These are phyloP conservation scores for Helogale parvula DNA, from an alignment of 2,113 vertebrate genomes.

Conservation along the genomic window DNA sequence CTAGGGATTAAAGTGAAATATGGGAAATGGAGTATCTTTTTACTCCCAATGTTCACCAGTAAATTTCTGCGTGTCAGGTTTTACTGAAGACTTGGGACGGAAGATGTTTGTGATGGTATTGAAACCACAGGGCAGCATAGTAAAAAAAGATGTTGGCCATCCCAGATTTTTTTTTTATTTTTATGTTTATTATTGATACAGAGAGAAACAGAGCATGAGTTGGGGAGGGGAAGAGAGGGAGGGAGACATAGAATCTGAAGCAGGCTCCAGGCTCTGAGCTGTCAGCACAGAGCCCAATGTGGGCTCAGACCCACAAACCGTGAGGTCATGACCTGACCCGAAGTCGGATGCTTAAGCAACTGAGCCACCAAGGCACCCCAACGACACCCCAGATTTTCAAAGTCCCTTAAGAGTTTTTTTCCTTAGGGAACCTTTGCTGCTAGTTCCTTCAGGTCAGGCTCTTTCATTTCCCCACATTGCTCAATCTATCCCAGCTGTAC, in stretches of 20 bases:
- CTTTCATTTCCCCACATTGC: not conserved
- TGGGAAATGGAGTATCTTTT: not conserved
- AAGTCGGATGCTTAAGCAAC: no score
- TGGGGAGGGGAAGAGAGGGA: no score
- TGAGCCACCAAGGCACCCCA: no score
- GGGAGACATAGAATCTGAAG: no score
- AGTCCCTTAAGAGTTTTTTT: not conserved
- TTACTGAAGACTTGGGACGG: not conserved
- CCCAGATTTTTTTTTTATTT: not conserved
- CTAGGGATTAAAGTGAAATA: not conserved
- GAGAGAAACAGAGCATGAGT: no score
- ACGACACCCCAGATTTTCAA: not conserved
- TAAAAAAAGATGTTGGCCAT: not conserved
- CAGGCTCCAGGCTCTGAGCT: no score
- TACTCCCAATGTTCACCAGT: accelerated
- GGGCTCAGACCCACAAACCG: no score
- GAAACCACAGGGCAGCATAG: not conserved
- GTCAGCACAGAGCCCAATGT: no score
- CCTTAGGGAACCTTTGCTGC: not conserved
- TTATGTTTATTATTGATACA: no score
- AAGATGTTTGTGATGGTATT: not conserved
- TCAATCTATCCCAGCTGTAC: not conserved
- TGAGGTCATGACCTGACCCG: no score
- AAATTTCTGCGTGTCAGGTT: not conserved
- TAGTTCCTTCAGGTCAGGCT: not conserved